These are phyloP conservation scores for Orientallactaga bullata DNA, from an alignment of 2,113 vertebrate species.

Conservation along the genomic window DNA sequence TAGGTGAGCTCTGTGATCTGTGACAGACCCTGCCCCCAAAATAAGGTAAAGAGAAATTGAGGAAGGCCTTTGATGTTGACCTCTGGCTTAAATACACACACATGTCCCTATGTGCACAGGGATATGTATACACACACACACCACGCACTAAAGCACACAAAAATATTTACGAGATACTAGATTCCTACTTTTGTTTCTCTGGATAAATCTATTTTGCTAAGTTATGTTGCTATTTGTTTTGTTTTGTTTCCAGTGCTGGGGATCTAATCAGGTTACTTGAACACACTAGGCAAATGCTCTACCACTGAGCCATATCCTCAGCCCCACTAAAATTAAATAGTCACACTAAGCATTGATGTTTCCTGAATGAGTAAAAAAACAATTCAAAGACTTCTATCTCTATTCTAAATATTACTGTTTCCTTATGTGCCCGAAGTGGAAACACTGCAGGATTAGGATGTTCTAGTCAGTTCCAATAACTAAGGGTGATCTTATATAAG, in stretches of 20 bases:
- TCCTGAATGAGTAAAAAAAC: slow-evolving; percentile 21
- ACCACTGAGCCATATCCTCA: neutral
- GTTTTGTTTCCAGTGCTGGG: neutral
- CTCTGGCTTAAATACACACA: too few relatives aligned
- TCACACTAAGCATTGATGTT: neutral
- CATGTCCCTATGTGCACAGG: too few relatives aligned
- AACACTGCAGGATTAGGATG: neutral
- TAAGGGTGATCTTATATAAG: neutral
- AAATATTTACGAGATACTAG: neutral
- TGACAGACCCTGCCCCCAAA: too few relatives aligned
- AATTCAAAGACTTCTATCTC: neutral
- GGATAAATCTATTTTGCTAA: neutral
- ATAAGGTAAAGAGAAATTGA: too few relatives aligned
- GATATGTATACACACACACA: too few relatives aligned
- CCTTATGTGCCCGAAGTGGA: neutral
- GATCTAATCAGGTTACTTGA: neutral
- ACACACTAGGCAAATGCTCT: neutral
- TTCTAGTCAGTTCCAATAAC: neutral
- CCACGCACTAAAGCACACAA: too few relatives aligned
- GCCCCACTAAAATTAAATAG: neutral
- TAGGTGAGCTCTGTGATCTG: too few relatives aligned
- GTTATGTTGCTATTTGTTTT: neutral
- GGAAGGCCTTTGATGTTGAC: too few relatives aligned
- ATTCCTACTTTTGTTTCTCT: neutral
- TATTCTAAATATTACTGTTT: slow-evolving; percentile 39